Base-by-base conservation (phyloP, 2,888 invertebrate species). In the Microctonus brassicae region DNA sequence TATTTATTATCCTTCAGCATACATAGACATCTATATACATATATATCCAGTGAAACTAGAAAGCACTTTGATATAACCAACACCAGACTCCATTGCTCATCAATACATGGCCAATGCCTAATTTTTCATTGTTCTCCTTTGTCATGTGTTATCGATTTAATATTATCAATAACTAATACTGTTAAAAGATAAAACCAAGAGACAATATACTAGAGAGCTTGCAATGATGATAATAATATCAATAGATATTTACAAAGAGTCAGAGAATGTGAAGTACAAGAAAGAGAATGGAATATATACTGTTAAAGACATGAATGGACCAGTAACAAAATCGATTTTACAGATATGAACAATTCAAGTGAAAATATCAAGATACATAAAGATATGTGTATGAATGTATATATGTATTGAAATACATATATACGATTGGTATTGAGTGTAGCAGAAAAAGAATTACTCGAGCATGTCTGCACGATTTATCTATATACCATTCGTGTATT, bases 61-160 rank as follows among this genome's bases (percentile, higher is more conserved):
- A 34, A 22, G 52, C 36, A 55, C 52, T 34, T 34, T 58, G 55
- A 62, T 42, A 69, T 61, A 53, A 13, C 39, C 1, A 39, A 39
- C 39, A n/a, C 39, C 39, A n/a, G n/a, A n/a, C 24, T 33, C 62
- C 70, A 70, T 75, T 68, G 70, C 68, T 74, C 65, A 74, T 69
- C 66, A 9, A 36, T 17, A 17, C 20, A 34, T 47, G 24, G 26
- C 26, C 52, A 68, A 17, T 52, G 24, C 10, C 6, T 53, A 22
- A 11, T 9, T 11, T 22, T 53, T 22, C 11, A 20, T 24, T 22
- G 22, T 53, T 53, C 22, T 0, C 22, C 9, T 22, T 29, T n/a
- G 29, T 4, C 1, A 57, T 57, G 29, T 13, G 29, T 57, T 57
- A 57, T 57, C n/a, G 26, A 57, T 57, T 57, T 20, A 53, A 53